phyloP scores from a whole-genome alignment of 1,140 invertebrate species.

The Leptopilina clavipes region DNA sequence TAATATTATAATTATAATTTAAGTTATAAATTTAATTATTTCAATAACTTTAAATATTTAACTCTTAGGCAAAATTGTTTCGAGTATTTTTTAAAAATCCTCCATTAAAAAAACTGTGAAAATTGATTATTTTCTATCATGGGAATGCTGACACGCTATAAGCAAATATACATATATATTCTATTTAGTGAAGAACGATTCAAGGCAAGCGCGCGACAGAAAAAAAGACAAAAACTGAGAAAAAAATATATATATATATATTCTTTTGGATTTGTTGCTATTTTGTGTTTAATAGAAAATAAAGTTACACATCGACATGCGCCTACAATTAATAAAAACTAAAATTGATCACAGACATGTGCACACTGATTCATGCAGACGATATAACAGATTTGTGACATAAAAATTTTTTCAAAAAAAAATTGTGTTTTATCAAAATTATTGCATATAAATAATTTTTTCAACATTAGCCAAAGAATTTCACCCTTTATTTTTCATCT shows the following conservation, averaged over 20 bases:
- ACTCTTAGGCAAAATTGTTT: too few relatives aligned
- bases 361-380: conserved; percentile 59
- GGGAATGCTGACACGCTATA: conserved; percentile 42
- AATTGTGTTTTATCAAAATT: too few relatives aligned
- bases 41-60: too few relatives aligned
- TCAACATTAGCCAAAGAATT: conserved; percentile 12
- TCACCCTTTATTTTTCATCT: too few relatives aligned
- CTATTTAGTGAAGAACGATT: conserved; percentile 24
- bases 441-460: too few relatives aligned
- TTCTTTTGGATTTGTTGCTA: background rate
- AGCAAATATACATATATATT: conserved; percentile 35
- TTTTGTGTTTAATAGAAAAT: conserved; percentile 36
- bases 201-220: conserved; percentile 26
- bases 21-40: too few relatives aligned
- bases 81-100: background rate
- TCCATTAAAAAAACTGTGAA: background rate
- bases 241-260: background rate
- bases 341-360: conserved; percentile 61
- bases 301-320: conserved; percentile 56
- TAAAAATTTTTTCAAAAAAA: background rate
- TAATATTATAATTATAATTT: too few relatives aligned
- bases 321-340: conserved; percentile 54
- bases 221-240: conserved; percentile 9
- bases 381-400: conserved; percentile 46
- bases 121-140: conserved; percentile 25